Percentiles rank a stretch among this genome's conserved stretches.
phyloP scores from a whole-genome alignment of 2,113 vertebrate species.

The Mastomys coucha region DNA sequence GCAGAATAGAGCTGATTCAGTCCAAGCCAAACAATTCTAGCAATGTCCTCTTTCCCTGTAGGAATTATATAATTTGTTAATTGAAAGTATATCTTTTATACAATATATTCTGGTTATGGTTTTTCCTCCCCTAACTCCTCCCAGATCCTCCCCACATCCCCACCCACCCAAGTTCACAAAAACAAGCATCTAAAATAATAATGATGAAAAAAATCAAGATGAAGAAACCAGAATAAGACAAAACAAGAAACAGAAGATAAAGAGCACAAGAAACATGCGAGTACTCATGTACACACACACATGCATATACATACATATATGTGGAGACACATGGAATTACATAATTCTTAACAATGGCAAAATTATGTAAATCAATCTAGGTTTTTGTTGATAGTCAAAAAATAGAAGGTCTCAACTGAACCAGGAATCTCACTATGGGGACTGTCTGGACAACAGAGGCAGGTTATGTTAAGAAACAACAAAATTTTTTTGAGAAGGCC shows the following conservation, averaged over 20 bases:
- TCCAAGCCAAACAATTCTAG: constrained; percentile 94
- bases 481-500: background rate
- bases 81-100: background rate
- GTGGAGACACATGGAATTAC: background rate
- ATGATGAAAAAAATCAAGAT: background rate
- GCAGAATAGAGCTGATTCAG: constrained; percentile 93
- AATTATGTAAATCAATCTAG: constrained; percentile 37
- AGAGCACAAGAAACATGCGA: too few relatives aligned
- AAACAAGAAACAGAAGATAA: background rate
- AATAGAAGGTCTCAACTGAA: background rate
- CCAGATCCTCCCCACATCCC: background rate
- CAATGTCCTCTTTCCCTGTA: constrained; percentile 86
- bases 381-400: constrained; percentile 41
- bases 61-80: constrained; percentile 51
- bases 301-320: too few relatives aligned
- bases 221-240: background rate
- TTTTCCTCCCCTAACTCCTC: background rate
- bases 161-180: background rate
- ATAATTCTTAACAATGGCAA: constrained; percentile 12
- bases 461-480: background rate
- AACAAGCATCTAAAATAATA: background rate
- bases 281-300: too few relatives aligned
- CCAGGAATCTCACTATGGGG: background rate
- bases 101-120: background rate
- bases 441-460: background rate